Conservation (phyloP, 2,888 invertebrate species). For the Aphrophora alni region DNA sequence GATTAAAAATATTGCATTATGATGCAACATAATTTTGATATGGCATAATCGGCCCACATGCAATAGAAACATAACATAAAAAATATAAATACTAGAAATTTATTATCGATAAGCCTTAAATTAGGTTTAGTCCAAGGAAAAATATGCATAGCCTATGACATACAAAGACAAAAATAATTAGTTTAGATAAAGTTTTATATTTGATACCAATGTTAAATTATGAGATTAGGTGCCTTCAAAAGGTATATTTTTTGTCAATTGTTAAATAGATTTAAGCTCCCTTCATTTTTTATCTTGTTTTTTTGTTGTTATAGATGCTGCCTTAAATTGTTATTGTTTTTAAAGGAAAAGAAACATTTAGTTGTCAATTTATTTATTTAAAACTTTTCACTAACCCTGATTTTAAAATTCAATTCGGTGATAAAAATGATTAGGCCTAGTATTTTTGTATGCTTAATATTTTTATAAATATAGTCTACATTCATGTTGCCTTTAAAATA, state of each 20-base stretch:
- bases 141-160: background rate
- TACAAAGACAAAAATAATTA: conserved; percentile 7
- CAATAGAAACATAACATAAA: background rate
- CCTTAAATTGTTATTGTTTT: background rate
- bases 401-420: no score
- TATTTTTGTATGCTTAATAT: no score
- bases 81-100: no score
- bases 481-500: no score
- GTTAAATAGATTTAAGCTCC: background rate
- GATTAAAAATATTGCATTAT: no score
- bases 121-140: background rate
- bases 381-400: no score
- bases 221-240: background rate
- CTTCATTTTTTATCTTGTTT: background rate
- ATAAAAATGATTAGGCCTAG: no score
- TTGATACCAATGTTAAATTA: background rate
- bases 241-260: background rate
- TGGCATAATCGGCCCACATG: background rate
- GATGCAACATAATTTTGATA: no score
- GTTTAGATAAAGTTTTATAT: background rate
- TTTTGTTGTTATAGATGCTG: background rate
- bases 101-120: background rate
- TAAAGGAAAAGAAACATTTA: no score
- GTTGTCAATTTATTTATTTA: no score
- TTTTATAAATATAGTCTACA: no score